Conservation (phyloP, 1,140 invertebrate species). For the Penaeus indicus region DNA sequence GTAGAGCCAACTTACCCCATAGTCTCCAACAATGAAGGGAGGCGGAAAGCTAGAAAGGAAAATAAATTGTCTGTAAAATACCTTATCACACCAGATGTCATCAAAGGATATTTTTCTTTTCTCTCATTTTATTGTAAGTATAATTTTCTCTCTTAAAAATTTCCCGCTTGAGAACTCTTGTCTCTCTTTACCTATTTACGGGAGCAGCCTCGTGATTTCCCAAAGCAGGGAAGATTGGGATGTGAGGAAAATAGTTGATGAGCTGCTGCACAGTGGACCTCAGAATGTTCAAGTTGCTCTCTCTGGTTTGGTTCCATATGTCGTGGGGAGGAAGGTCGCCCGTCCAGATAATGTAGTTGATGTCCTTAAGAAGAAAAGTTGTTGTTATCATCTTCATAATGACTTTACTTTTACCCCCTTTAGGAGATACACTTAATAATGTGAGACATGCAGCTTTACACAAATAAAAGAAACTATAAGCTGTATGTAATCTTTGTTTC, state of each 20-base stretch:
- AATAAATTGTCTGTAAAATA: constrained; percentile 6
- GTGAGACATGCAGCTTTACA: neutral
- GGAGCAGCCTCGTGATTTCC: constrained; percentile 97
- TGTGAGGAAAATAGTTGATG: constrained; percentile 88
- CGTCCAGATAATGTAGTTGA: constrained; percentile 98
- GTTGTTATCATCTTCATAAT: neutral
- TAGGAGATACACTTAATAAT: neutral
- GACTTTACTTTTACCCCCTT: neutral
- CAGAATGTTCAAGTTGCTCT: constrained; percentile 88
- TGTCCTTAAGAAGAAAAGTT: constrained; percentile 77
- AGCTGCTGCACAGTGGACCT: constrained; percentile 88
- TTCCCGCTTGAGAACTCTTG: neutral
- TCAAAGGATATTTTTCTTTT: constrained; percentile 74
- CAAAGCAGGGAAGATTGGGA: constrained; percentile 92
- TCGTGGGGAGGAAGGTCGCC: constrained; percentile 97
- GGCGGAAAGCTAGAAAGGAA: constrained; percentile 84
- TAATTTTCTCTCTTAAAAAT: neutral
- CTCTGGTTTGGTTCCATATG: constrained; percentile 95
- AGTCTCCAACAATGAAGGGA: constrained; percentile 86
- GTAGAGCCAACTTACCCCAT: constrained; percentile 93
- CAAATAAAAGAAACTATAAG: neutral
- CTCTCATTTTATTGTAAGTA: neutral
- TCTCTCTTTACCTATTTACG: constrained; percentile 79
- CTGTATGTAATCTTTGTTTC: neutral
- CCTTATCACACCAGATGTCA: neutral